These are phyloP conservation scores for Odiellus spinosus DNA, from an alignment of 2,888 invertebrate species.

Conservation along the genomic window DNA sequence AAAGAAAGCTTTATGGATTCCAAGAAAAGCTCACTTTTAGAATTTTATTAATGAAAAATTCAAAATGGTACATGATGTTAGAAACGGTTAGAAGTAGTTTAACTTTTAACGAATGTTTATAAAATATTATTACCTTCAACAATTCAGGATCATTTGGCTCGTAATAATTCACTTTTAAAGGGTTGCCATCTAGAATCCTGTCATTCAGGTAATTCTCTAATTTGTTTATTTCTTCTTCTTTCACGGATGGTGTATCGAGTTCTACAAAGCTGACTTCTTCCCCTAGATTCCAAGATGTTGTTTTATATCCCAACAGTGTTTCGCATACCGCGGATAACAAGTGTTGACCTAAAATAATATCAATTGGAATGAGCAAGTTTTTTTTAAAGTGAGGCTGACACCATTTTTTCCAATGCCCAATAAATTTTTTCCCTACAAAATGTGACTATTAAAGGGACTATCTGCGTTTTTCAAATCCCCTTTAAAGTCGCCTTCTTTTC, in stretches of 20 bases:
- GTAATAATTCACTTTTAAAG: slow-evolving; percentile 46
- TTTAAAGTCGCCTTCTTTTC: too few relatives aligned
- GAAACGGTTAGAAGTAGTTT: too few relatives aligned
- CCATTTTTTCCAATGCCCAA: too few relatives aligned
- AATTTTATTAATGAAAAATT: too few relatives aligned
- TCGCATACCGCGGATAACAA: slow-evolving; percentile 62
- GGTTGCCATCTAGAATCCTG: slow-evolving; percentile 45
- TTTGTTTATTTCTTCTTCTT: slow-evolving; percentile 24
- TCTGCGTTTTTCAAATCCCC: too few relatives aligned
- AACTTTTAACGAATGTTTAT: too few relatives aligned
- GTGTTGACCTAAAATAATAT: slow-evolving; percentile 48
- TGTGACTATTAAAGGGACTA: too few relatives aligned
- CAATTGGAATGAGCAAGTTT: slow-evolving; percentile 3
- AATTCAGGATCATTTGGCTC: slow-evolving; percentile 44
- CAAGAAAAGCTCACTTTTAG: too few relatives aligned
- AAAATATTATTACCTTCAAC: slow-evolving; percentile 31
- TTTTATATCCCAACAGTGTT: slow-evolving; percentile 45
- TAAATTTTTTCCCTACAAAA: too few relatives aligned
- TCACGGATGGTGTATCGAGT: slow-evolving; percentile 31
- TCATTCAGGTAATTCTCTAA: slow-evolving; percentile 49
- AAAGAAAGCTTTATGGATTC: too few relatives aligned
- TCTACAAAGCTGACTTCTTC: slow-evolving; percentile 56
- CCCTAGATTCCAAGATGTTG: slow-evolving; percentile 71
- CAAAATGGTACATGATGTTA: too few relatives aligned
- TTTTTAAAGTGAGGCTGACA: too few relatives aligned